phyloP scores from a whole-genome alignment of 1,140 invertebrate species.

The Drosophila lacertosa region DNA sequence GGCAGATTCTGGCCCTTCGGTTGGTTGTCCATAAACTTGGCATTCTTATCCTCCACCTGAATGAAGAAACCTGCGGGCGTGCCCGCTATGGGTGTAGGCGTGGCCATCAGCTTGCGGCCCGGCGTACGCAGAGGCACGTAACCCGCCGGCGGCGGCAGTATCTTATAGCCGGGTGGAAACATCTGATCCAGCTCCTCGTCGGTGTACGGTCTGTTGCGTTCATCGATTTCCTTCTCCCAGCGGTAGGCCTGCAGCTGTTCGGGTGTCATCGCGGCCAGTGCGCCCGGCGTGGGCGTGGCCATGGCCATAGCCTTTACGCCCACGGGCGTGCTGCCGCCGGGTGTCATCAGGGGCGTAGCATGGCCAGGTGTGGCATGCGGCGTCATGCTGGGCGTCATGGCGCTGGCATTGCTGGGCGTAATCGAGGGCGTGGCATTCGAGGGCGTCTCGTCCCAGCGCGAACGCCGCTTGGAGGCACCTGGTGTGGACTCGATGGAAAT shows the following conservation, averaged over 20 bases:
- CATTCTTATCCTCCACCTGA: conserved; percentile 92
- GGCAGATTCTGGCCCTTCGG: conserved; percentile 97
- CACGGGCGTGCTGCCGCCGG: conserved; percentile 92
- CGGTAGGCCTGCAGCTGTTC: conserved; percentile 99
- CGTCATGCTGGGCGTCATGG: conserved; percentile 89
- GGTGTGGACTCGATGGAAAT: conserved; percentile 97
- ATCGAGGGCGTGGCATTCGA: conserved; percentile 88
- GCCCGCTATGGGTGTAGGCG: conserved; percentile 97
- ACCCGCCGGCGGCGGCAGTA: conserved; percentile 96
- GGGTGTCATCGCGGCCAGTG: conserved; percentile 98
- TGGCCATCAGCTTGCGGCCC: conserved; percentile 97
- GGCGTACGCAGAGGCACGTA: conserved; percentile 99
- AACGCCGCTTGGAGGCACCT: conserved; percentile 95
- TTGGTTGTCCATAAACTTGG: conserved; percentile 97
- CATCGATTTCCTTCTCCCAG: conserved; percentile 99
- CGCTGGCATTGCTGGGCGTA: conserved; percentile 86
- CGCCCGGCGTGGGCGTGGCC: conserved; percentile 98
- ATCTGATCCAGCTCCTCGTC: conserved; percentile 99
- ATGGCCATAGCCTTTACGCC: conserved; percentile 98
- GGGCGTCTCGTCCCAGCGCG: conserved; percentile 99
- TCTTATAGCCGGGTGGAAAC: conserved; percentile 99
- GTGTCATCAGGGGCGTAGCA: conserved; percentile 87
- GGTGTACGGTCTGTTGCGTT: conserved; percentile 96
- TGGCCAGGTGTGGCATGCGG: conserved; percentile 87
- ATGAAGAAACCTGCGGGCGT: conserved; percentile 98